Evolutionary conservation across 2,113 vertebrate species (phyloP).

Genomic region (Salvator merianae): DNA sequence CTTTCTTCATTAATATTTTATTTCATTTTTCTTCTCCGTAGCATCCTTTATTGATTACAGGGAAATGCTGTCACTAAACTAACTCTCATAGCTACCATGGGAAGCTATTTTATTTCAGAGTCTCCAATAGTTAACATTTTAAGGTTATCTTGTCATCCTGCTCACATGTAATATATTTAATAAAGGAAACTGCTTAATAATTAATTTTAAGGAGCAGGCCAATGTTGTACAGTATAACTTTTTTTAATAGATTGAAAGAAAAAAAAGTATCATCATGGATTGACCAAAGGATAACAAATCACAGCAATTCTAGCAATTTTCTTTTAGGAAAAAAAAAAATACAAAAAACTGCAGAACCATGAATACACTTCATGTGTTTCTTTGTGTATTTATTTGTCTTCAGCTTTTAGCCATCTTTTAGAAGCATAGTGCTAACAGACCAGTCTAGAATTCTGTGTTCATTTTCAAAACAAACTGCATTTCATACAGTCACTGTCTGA

Average conservation of each 20-base stretch:
- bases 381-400: not conserved
- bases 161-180: slow-evolving; percentile 30
- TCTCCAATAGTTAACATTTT: slow-evolving; percentile 30
- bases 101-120: slow-evolving; percentile 58
- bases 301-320: not conserved
- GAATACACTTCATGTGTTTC: fast-evolving
- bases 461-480: not conserved
- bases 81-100: slow-evolving; percentile 23
- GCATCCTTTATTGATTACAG: slow-evolving; percentile 8
- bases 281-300: too few species aligned
- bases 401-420: not conserved
- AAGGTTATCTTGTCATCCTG: slow-evolving; percentile 35
- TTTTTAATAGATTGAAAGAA: not conserved
- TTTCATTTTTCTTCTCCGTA: not conserved
- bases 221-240: not conserved
- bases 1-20: slow-evolving; percentile 44
- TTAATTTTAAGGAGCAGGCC: slow-evolving; percentile 34
- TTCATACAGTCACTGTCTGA: too few species aligned
- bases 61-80: slow-evolving; percentile 37
- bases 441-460: not conserved
- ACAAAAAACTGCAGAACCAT: too few species aligned
- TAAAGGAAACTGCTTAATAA: slow-evolving; percentile 27
- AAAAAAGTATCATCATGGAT: too few species aligned
- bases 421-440: not conserved
- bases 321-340: too few species aligned